Evolutionary conservation across 2,113 vertebrate species (phyloP), one percentile per base, ranked within the genome.

Genomic region (Orycteropus afer): DNA sequence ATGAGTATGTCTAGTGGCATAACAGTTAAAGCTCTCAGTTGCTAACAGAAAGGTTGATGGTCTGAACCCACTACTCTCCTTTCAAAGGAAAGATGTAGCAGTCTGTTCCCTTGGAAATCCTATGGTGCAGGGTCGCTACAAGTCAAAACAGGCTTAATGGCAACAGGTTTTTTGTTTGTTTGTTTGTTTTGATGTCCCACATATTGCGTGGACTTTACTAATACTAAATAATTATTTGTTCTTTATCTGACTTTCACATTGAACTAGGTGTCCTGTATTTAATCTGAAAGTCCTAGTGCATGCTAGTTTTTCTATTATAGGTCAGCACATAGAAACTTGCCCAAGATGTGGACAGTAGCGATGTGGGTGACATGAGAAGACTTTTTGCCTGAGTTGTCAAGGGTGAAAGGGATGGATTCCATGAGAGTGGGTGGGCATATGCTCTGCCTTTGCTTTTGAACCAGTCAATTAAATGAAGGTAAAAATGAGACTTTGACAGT

Each of bases 401-500:
- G 23, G 12, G 14, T 76, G 34, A 81, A 65, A 49, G 40, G 42
- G 74, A n/a, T 10, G 18, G 67, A 10, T 55, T 11, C 34, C 15
- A 0, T 13, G 34, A 88, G 47, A 94, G 51, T 49, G 42, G 47
- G 61, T 51, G 82, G 51, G 11, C 42, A 12, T 47, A 1, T 4
- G 51, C 40, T 53, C 77, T 80, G 34, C 15, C 65, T 82, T 86
- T 94, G 87, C 92, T 94, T 95, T 96, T 73, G 81, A 92, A 81
- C 49, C 80, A 37, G 51, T 87, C 81, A 83, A 90, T 87, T 95
- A 95, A 89, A 63, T 37, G 63, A 74, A 95, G 89, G 97, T 81
- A 86, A 95, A 97, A 96, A 71, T 65, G 94, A 95, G 7, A 10
- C 27, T 77, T 94, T 96, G 97, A 92, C 59, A 93, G 90, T n/a